These are phyloP conservation scores for Batillaria attramentaria DNA, from an alignment of 1,140 invertebrate species.

Conservation along the genomic window DNA sequence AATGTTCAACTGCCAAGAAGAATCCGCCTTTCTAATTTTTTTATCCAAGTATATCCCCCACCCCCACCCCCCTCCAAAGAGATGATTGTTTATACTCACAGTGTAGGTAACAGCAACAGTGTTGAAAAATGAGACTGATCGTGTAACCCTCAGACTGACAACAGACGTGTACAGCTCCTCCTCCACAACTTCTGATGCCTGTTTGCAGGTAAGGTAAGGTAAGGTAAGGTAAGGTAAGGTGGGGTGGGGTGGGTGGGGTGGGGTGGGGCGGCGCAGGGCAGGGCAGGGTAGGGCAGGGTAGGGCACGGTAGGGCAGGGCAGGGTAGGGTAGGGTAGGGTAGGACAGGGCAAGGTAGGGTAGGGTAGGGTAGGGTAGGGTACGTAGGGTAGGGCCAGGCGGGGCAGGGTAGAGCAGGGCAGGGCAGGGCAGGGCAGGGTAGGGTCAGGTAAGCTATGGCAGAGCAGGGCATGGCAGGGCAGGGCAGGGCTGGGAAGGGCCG, in stretches of 20 bases:
- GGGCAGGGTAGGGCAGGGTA: constrained; percentile 23
- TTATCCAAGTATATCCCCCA: too few species aligned
- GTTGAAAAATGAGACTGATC: constrained; percentile 48
- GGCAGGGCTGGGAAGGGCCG: constrained; percentile 12
- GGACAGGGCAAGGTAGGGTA: constrained; percentile 29
- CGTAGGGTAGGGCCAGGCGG: constrained; percentile 24
- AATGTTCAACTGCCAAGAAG: too few species aligned
- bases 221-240: constrained; percentile 21
- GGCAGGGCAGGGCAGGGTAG: constrained; percentile 18
- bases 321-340: constrained; percentile 26
- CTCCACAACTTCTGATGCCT: constrained; percentile 48
- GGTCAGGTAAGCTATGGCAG: constrained; percentile 17
- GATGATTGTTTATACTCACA: too few species aligned
- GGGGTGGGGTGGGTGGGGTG: constrained; percentile 15
- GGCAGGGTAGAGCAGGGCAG: constrained; percentile 19
- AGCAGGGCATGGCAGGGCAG: constrained; percentile 28
- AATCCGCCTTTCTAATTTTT: too few species aligned
- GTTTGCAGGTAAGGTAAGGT: constrained; percentile 25
- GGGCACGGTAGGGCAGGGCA: constrained; percentile 29
- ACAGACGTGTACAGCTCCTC: constrained; percentile 48
- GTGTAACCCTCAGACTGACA: constrained; percentile 45
- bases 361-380: constrained; percentile 11
- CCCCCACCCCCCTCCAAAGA: too few species aligned
- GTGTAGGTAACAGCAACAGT: constrained; percentile 53
- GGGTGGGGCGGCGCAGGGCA: constrained; percentile 25